Conservation (phyloP, 2,113 vertebrate genomes). For the Glaucidium brasilianum region DNA sequence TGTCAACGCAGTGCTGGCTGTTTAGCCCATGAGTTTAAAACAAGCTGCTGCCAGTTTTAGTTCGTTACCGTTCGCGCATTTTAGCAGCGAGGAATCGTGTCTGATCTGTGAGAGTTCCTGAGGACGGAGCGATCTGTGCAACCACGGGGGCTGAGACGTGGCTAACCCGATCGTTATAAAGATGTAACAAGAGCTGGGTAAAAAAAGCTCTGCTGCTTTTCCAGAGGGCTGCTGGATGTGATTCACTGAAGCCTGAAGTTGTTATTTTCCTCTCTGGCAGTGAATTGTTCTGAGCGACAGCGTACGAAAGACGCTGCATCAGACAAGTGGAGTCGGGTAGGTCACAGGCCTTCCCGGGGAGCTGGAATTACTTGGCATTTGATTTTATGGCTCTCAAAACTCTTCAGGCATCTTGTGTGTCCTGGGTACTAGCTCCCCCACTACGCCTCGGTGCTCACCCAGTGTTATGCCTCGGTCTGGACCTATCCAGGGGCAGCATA, state of each 20-base stretch:
- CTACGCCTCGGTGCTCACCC: fast-evolving
- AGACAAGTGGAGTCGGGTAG: background rate
- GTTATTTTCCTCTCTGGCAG: slow-evolving; percentile 29
- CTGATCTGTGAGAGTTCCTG: background rate
- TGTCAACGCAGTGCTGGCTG: background rate
- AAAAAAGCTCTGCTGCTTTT: background rate
- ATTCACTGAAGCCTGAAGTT: background rate
- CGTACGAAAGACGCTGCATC: background rate
- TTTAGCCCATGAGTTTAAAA: background rate
- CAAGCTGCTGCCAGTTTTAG: background rate
- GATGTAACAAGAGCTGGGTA: background rate
- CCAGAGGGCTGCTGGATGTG: background rate
- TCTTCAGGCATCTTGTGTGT: background rate
- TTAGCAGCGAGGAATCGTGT: background rate
- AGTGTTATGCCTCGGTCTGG: fast-evolving
- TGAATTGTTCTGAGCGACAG: background rate
- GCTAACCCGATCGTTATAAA: background rate
- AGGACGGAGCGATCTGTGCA: background rate
- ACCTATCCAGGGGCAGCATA: fast-evolving
- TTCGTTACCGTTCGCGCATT: fast-evolving
- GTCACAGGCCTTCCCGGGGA: background rate
- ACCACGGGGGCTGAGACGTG: background rate
- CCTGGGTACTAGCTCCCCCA: background rate
- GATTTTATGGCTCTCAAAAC: background rate
- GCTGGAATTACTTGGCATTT: background rate